Evolutionary conservation across 2,113 vertebrate genomes (phyloP).

Genomic region (Rhipidura dahli): DNA sequence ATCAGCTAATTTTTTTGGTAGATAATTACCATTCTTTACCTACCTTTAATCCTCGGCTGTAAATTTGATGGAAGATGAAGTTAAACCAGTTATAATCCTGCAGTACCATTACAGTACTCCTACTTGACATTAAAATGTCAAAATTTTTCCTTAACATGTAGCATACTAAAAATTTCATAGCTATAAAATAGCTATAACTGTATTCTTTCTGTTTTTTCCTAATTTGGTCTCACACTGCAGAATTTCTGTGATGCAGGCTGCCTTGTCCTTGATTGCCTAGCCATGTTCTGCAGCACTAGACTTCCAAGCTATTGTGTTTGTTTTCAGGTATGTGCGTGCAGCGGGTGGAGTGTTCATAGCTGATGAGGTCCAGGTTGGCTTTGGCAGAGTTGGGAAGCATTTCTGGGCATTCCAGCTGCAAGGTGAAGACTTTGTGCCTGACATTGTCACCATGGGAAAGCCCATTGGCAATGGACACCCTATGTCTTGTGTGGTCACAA

Average conservation of each 20-base stretch:
- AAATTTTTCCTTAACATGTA: neutral
- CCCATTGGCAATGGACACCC: constrained; percentile 97
- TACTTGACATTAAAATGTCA: neutral
- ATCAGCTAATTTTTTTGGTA: neutral
- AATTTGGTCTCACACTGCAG: neutral
- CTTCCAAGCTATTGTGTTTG: neutral
- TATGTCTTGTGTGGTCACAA: constrained; percentile 96
- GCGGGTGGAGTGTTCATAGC: constrained; percentile 90
- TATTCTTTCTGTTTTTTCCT: neutral
- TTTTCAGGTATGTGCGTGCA: constrained; percentile 78
- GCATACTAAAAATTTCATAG: neutral
- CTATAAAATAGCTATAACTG: neutral
- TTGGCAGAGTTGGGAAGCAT: constrained; percentile 87
- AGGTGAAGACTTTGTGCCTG: constrained; percentile 89
- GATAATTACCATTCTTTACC: neutral
- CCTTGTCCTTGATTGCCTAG: neutral
- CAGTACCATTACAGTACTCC: neutral
- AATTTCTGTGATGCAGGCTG: neutral
- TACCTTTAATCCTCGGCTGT: neutral
- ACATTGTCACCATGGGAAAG: constrained; percentile 98
- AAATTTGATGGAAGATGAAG: neutral
- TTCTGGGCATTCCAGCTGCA: constrained; percentile 97
- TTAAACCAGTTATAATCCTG: neutral
- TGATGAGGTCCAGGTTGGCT: constrained; percentile 97
- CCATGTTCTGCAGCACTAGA: rapidly evolving